These are phyloP conservation scores for Cochlearius cochlearius DNA, from an alignment of 2,113 vertebrate species.

Conservation along the genomic window DNA sequence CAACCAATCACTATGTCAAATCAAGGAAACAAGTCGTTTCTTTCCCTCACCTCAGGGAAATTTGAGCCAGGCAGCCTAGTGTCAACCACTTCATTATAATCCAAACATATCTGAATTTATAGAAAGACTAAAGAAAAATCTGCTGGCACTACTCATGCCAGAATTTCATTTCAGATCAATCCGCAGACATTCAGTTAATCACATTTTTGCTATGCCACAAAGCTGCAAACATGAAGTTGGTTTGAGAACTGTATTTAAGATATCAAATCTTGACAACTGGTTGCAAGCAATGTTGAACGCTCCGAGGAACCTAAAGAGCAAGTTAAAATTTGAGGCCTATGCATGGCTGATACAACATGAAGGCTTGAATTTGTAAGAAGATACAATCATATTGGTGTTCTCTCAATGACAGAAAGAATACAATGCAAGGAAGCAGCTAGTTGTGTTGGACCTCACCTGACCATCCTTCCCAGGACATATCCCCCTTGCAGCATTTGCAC, in stretches of 20 bases:
- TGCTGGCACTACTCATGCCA: neutral
- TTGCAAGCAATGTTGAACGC: neutral
- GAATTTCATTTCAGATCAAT: neutral
- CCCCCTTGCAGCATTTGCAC: neutral
- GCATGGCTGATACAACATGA: neutral
- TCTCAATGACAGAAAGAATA: neutral
- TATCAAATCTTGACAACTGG: neutral
- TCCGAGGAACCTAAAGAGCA: neutral
- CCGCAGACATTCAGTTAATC: neutral
- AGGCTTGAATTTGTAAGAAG: neutral
- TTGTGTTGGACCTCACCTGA: neutral
- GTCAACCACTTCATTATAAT: neutral
- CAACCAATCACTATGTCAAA: neutral
- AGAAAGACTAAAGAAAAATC: neutral
- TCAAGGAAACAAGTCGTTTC: neutral
- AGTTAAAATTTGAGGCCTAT: neutral
- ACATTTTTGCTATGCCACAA: neutral
- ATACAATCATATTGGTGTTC: neutral
- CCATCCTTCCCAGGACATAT: neutral
- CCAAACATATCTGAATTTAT: neutral
- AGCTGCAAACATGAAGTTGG: neutral
- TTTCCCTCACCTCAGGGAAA: neutral
- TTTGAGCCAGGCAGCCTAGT: neutral
- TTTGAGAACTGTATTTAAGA: neutral
- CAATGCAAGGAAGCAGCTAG: neutral